Base-by-base conservation (phyloP, 1,140 invertebrate genomes). In the Drosophila bipectinata region DNA sequence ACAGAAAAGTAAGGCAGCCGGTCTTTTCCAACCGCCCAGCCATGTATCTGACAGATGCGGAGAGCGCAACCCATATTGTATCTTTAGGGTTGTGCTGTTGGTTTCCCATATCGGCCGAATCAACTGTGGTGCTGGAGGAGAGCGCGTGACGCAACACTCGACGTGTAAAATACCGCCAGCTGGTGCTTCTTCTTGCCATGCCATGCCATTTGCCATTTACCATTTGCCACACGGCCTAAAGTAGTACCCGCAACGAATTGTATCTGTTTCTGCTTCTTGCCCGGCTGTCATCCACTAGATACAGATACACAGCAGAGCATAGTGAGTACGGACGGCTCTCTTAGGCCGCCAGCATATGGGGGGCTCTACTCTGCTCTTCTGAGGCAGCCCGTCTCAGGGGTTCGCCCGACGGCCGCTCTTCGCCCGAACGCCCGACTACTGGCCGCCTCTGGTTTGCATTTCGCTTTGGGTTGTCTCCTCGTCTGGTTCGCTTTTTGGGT, bases 401-500 rank as follows among this genome's bases (percentile, higher is more conserved):
- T 37, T 78, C 26, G 26, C 26, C 26, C 5, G 26, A 82, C 71
- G 78, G 44, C 14, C 37, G 74, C 82, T 85, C 82, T 85, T 84
- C 68, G 61, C 59, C 57, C 59, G 56, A 83, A 83, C 32, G 5
- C 10, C 37, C 8, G n/a, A 71, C 58, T 47, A 41, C 64, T 61
- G 34, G 72, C 54, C 80, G 32, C 34, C 12, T 37, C 34, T 12
- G 84, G 88, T 91, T 90, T 85, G 88, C 75, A 73, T 91, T 91
- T 90, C 78, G 89, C 83, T 90, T 90, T 90, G 88, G 88, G 83
- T 90, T 85, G 89, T 78, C 83, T 74, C 72, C 77, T 91, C 90
- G 84, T 88, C 83, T 88, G 79, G 74, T 84, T 84, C 71, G 83
- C 82, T 87, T 88, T 73, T 85, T 85, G 81, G 82, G 80, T 84